A percentile compares a stretch with the other conserved stretches of the same genome.
Conservation (phyloP, 2,888 invertebrate species). For the Apotomis turbidana region DNA sequence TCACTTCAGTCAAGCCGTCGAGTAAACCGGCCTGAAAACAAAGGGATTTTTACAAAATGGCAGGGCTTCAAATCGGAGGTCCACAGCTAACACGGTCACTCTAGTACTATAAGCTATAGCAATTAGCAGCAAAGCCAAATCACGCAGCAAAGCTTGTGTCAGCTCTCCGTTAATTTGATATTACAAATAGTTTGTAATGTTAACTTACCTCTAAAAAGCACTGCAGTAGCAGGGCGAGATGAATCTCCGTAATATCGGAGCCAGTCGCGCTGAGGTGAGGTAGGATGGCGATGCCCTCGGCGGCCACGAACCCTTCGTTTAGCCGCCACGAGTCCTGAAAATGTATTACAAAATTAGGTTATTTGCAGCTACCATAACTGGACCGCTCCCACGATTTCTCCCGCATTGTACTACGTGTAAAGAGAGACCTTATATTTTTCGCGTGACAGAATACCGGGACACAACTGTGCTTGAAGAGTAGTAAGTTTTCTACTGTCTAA, state of each 20-base stretch:
- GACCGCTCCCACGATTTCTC: too few species aligned
- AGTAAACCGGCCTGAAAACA: conserved; percentile 88
- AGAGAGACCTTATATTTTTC: neutral
- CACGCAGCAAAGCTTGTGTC: too few species aligned
- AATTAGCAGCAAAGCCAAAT: too few species aligned
- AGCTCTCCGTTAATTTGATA: neutral
- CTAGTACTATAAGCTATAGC: too few species aligned
- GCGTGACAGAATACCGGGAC: too few species aligned
- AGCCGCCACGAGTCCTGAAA: conserved; percentile 92
- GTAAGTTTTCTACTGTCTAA: too few species aligned
- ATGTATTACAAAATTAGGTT: too few species aligned
- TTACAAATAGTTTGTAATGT: neutral
- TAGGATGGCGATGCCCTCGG: conserved; percentile 93
- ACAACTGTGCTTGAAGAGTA: too few species aligned
- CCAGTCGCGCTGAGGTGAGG: conserved; percentile 93
- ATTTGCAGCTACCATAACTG: too few species aligned
- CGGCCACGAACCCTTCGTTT: conserved; percentile 97
- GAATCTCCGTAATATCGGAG: conserved; percentile 95
- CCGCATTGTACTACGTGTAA: too few species aligned
- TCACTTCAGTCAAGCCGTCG: conserved; percentile 95
- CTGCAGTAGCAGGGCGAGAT: conserved; percentile 93
- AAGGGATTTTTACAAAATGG: neutral
- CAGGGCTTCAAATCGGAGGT: too few species aligned
- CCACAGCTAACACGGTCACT: too few species aligned
- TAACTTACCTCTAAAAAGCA: conserved; percentile 89